These are phyloP conservation scores for Chrysopa pallens DNA, from an alignment of 1,140 invertebrate species.

Conservation along the genomic window DNA sequence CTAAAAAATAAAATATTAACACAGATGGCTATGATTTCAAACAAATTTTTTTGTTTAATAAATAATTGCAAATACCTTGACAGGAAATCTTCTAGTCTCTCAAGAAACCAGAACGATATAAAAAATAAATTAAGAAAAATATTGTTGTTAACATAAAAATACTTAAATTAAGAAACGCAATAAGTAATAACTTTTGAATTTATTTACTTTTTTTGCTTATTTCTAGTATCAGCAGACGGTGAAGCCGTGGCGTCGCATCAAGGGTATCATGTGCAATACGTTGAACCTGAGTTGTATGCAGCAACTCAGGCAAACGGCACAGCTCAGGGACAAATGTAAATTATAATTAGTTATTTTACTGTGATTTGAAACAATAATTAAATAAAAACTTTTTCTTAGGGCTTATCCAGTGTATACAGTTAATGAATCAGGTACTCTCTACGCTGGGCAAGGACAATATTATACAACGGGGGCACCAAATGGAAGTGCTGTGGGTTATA, in stretches of 20 bases:
- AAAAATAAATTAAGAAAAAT: neutral
- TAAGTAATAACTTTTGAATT: neutral
- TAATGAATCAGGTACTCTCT: slow-evolving; percentile 51
- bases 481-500: slow-evolving; percentile 35
- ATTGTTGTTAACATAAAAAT: neutral
- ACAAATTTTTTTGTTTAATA: neutral
- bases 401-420: slow-evolving; percentile 73
- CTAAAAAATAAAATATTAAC: no score
- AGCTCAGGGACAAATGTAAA: slow-evolving; percentile 34
- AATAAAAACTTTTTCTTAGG: slow-evolving; percentile 28
- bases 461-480: slow-evolving; percentile 35
- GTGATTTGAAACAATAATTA: slow-evolving; percentile 1
- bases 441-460: slow-evolving; percentile 44
- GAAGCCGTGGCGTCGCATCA: slow-evolving; percentile 28
- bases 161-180: no score
- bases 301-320: slow-evolving; percentile 16
- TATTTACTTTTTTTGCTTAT: slow-evolving; percentile 5
- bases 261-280: slow-evolving; percentile 48
- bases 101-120: neutral
- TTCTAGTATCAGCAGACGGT: slow-evolving; percentile 25
- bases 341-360: slow-evolving; percentile 6
- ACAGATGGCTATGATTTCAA: neutral
- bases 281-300: slow-evolving; percentile 42
- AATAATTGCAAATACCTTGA: neutral
- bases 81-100: neutral